Evolutionary conservation across 1,140 invertebrate species (phyloP).

Genomic region (Magallana ariakensis): DNA sequence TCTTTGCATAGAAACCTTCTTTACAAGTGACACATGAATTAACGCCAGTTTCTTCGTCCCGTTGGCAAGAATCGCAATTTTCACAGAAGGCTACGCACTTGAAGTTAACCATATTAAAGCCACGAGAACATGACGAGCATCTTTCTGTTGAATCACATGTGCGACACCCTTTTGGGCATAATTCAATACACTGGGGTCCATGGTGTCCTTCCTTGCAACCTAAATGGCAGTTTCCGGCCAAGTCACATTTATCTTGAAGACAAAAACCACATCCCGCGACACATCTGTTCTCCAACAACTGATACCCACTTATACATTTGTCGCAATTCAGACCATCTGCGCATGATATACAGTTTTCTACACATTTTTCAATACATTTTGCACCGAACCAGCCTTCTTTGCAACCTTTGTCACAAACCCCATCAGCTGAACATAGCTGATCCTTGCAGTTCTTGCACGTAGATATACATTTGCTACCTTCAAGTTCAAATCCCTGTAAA

Average conservation of each 20-base stretch:
- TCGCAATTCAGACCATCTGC: neutral
- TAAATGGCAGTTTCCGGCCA: neutral
- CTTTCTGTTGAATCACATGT: neutral
- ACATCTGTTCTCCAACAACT: constrained; percentile 11
- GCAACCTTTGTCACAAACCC: neutral
- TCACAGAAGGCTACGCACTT: neutral
- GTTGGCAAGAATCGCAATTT: neutral
- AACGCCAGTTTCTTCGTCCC: neutral
- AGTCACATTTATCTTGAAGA: constrained; percentile 18
- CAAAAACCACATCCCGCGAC: neutral
- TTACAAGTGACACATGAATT: neutral
- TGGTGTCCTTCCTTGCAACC: constrained; percentile 19
- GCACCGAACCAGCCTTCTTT: constrained; percentile 17
- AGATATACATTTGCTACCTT: constrained; percentile 19
- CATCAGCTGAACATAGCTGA: constrained; percentile 35
- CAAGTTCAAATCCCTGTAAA: neutral
- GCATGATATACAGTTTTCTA: constrained; percentile 12
- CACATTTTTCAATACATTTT: constrained; percentile 22
- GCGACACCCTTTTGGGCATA: constrained; percentile 9
- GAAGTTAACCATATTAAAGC: constrained; percentile 10
- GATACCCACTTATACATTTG: neutral
- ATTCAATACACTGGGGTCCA: neutral
- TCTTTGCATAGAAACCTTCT: neutral
- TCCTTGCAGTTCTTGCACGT: constrained; percentile 45
- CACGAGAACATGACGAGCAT: neutral